These are phyloP conservation scores for Leptinotarsa texana DNA, from an alignment of 1,140 invertebrate genomes.

Conservation along the genomic window DNA sequence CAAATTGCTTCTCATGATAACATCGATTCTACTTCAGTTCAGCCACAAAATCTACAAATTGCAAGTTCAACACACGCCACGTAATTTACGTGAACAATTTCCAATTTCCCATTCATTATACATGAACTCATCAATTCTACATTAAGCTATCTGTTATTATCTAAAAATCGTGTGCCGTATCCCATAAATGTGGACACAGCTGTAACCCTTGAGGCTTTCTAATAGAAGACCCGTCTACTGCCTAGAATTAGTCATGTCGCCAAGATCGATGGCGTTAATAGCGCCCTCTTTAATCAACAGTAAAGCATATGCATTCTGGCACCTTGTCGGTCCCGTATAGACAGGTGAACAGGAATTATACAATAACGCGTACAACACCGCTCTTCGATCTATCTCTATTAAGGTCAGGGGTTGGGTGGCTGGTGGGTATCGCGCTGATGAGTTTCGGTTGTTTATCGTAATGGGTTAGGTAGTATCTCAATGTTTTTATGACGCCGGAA, in stretches of 20 bases:
- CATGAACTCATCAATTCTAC: background rate
- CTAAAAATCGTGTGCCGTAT: slow-evolving; percentile 21
- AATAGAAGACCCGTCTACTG: slow-evolving; percentile 37
- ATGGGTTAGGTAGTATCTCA: slow-evolving; percentile 12
- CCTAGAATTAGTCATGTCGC: slow-evolving; percentile 43
- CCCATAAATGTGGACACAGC: slow-evolving; percentile 40
- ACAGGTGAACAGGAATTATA: slow-evolving; percentile 29
- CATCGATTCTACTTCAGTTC: too few species aligned
- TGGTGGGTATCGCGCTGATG: background rate
- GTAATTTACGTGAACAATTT: background rate
- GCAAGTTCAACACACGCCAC: too few species aligned
- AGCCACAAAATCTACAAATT: too few species aligned
- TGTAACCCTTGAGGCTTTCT: slow-evolving; percentile 37
- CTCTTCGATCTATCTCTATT: slow-evolving; percentile 19
- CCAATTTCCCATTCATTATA: background rate
- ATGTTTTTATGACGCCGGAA: slow-evolving; percentile 8
- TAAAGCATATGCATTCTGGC: slow-evolving; percentile 33
- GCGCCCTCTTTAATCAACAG: slow-evolving; percentile 40
- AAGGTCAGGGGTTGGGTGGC: background rate
- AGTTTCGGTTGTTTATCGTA: slow-evolving; percentile 19
- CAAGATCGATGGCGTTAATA: slow-evolving; percentile 43
- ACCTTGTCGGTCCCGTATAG: slow-evolving; percentile 19
- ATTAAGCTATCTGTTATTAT: background rate
- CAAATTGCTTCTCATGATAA: too few species aligned
- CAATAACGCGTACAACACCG: background rate